Percentiles rank a stretch among this genome's conserved stretches.
Evolutionary conservation across 2,888 invertebrate genomes (phyloP).

Genomic region (Panzeria rudis): DNA sequence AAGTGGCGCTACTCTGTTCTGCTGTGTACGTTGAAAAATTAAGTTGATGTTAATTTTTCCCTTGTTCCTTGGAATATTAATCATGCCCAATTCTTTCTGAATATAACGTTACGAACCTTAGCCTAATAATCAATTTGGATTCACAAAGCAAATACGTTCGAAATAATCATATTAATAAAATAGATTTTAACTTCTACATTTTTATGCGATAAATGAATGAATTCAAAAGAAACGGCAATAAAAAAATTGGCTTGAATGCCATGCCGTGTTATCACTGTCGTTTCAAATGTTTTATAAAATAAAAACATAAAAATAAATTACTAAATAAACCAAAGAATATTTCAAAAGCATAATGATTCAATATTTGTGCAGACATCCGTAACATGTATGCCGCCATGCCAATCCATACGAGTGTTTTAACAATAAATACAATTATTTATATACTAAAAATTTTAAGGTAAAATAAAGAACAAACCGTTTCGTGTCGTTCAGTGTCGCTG

Average conservation of each 20-base stretch:
- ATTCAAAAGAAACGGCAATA: slow-evolving; percentile 10
- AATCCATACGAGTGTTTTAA: background rate
- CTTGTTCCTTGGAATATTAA: no score
- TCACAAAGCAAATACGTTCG: no score
- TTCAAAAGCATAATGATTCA: background rate
- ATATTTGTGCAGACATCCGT: slow-evolving; percentile 2
- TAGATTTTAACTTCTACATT: background rate
- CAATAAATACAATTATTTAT: slow-evolving; percentile 8
- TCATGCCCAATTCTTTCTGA: no score
- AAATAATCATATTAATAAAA: no score
- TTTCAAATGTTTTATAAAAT: background rate
- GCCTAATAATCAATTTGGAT: no score
- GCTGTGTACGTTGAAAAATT: no score
- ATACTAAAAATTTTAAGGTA: background rate
- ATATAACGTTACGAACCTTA: no score
- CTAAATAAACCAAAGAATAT: slow-evolving; percentile 27
- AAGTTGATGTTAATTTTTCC: no score
- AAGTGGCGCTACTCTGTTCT: no score
- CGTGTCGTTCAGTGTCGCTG: background rate
- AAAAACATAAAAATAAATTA: background rate
- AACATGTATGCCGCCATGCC: background rate
- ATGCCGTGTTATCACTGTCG: no score
- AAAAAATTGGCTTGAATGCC: background rate
- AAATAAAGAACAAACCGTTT: background rate
- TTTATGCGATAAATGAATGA: slow-evolving; percentile 3